Conservation (phyloP, 37 sponge, comb jelly and placozoan genomes). For the Tethya wilhelma region DNA sequence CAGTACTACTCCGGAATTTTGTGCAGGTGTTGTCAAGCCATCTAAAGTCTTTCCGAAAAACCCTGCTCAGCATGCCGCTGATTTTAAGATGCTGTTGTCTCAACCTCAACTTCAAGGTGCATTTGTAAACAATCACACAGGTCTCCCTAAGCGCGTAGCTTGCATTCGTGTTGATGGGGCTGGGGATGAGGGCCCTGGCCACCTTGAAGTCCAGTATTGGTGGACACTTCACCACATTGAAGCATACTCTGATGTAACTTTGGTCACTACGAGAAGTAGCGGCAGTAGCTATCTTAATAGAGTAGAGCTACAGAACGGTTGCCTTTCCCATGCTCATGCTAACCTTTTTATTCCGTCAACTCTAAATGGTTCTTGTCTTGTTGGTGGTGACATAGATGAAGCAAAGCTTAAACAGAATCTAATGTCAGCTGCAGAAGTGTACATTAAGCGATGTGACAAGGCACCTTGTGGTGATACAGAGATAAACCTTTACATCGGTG, state of each 20-base stretch:
- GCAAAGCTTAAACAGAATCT: constrained; percentile 22
- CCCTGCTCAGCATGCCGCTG: constrained; percentile 15
- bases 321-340: constrained; percentile 26
- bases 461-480: constrained; percentile 36
- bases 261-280: constrained; percentile 37
- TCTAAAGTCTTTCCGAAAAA: constrained; percentile 7
- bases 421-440: constrained; percentile 27
- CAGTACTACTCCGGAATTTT: constrained; percentile 35
- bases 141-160: constrained; percentile 12
- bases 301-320: constrained; percentile 37
- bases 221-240: constrained; percentile 23
- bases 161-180: constrained; percentile 48
- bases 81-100: constrained; percentile 7
- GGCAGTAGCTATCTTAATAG: constrained; percentile 23
- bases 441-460: constrained; percentile 6
- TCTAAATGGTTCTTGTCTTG: constrained; percentile 26
- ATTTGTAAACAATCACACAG: neutral
- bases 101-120: neutral
- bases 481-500: constrained; percentile 3
- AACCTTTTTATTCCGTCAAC: constrained; percentile 44
- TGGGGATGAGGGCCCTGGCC: constrained; percentile 22
- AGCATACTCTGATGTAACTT: neutral
- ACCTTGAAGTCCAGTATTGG: constrained; percentile 36
- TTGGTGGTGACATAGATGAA: constrained; percentile 20
- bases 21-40: constrained; percentile 49